phyloP scores from a whole-genome alignment of 2,888 invertebrate genomes.

The Aelia acuminata region DNA sequence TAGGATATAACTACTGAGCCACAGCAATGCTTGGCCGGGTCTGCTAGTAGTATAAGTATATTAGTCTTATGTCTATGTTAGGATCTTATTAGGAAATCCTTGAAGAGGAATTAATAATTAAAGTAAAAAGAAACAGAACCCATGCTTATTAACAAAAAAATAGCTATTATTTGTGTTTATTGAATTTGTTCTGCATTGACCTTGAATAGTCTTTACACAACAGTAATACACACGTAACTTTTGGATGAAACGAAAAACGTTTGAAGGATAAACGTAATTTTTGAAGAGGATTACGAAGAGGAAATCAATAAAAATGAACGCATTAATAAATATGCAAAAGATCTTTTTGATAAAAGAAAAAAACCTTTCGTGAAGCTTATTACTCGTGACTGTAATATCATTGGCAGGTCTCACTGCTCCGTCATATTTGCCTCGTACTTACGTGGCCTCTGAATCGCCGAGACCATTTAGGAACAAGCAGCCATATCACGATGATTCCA shows the following conservation, averaged over 20 bases:
- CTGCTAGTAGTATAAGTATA: no score
- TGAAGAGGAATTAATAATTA: no score
- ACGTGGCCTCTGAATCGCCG: neutral
- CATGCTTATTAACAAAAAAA: no score
- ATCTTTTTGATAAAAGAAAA: neutral
- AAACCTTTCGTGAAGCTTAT: neutral
- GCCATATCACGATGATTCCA: neutral
- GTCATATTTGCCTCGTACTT: neutral
- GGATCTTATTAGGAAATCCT: no score
- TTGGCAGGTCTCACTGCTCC: neutral
- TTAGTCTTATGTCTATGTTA: no score
- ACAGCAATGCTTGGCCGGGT: no score
- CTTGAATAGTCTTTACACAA: no score
- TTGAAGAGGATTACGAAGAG: neutral
- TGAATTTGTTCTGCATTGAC: no score
- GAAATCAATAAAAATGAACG: neutral
- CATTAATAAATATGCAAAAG: slow-evolving; percentile 1
- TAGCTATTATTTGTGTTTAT: no score
- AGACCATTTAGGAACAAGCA: neutral
- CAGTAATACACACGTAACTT: no score
- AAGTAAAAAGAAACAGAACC: no score
- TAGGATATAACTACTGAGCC: no score
- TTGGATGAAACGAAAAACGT: neutral
- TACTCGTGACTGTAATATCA: neutral
- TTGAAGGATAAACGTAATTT: neutral